Base-by-base conservation (phyloP, 2,888 invertebrate species). In the Harpalus rubripes region DNA sequence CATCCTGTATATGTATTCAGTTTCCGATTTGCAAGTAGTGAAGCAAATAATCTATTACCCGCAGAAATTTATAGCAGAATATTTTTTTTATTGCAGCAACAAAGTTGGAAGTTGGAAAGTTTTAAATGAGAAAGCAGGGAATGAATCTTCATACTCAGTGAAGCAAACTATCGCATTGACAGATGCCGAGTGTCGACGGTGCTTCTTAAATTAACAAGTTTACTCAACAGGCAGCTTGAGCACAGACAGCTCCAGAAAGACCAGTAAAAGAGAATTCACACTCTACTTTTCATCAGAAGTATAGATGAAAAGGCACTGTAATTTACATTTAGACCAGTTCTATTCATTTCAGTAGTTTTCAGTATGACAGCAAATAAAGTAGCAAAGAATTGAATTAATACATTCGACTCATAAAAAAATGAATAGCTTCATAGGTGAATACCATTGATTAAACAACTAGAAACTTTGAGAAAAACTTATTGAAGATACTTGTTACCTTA, bases 141-240 rank as follows among this genome's bases (percentile, higher is more conserved):
- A 74, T 74, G 44, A 32, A 41, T 68, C 68, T 68, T 41, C 41
- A 68, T 68, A 68, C 68, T 68, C 68, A 68, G 32, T 68, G 26
- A 68, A 68, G 68, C 68, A 68, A 68, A 68, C 68, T 68, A 68
- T 68, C 68, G 68, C 68, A 68, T 68, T 68, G 41, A 68, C 63
- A 15, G 68, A 68, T 68, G 41, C 41, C 68, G 41, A 22, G 26
- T 22, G 22, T 22, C 22, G 22, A 22, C 22, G 22, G 22, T 39
- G 39, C 68, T 68, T 68, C 41, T 68, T 68, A 68, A 68, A 68
- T 68, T 68, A 41, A 68, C 68, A 68, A 68, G 68, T 68, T 68
- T 41, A 68, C 41, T 68, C 68, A 68, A 68, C 68, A 39, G 68
- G 65, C 65, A 32, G 65, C 65, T 26, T 65, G 12, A 26, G 12